Evolutionary conservation across 2,888 invertebrate species (phyloP), one percentile per base, ranked within the genome.

Genomic region (Drosophila koepferae): DNA sequence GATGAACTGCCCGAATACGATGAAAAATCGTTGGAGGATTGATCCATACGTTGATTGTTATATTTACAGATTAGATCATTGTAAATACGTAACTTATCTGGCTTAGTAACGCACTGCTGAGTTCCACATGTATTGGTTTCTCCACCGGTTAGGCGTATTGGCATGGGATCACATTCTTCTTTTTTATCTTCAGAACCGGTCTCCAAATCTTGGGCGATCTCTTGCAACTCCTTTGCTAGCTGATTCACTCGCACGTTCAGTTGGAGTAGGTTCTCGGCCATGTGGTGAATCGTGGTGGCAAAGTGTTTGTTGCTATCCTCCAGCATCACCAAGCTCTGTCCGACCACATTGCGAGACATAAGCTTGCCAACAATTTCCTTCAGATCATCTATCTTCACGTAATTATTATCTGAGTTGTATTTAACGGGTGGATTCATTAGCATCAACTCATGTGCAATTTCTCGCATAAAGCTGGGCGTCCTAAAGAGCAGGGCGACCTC

Each of bases 371-470:
- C 40, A 12, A 63, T 58, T 10, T 53, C 66, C 46, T 58, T 49
- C 6, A 71, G 53, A 36, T 71, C 67, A 1, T 40, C 14, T 1
- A 63, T 18, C 31, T 63, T 63, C 10, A 69, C 72, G 36, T 51
- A 72, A 1, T 41, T 38, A 1, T 28, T 6, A 2, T 48, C 23
- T 18, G 31, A 3, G 7, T 28, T 34, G 12, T 8, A 28, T 14
- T 10, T 38, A 18, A 10, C 3, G 12, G 8, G 0, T 2, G 34
- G 5, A 18, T 3, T 12, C 2, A 44, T 4, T 3, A 34, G 20
- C 10, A n/a, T 49, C 2, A 65, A 5, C 8, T 66, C 44, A 1
- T 16, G 8, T 9, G 48, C 49, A 23, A 54, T 14, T 34, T 70
- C 44, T 10, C 23, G n/a, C 38, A 54, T 60, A 41, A 58, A 63